Evolutionary conservation across 2,888 invertebrate genomes (phyloP), one percentile per base, ranked within the genome.

Genomic region (Caenorhabditis uteleia): DNA sequence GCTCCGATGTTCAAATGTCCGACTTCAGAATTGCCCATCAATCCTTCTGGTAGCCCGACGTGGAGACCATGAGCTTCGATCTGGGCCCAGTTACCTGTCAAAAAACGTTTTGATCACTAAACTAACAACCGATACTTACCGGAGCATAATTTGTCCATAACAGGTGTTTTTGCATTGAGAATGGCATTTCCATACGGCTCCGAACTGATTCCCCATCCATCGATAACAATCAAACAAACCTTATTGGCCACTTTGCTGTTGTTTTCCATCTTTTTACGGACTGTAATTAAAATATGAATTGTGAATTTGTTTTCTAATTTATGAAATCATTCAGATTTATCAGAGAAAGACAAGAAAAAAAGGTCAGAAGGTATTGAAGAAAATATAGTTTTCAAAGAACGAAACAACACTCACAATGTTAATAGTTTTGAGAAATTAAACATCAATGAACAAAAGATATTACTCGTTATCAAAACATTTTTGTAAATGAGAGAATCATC

Each of bases 11-110:
- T 85, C 74, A 85, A 72, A 68, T 85, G 85, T 16, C 85, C 85
- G 20, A 86, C 85, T 78, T 85, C 85, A 16, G 84, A 84, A 54
- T 85, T 85, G 23, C 85, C 85, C 85, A 85, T 85, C n/a, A 85
- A 77, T 14, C 85, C 85, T 50, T 79, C 84, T 1, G 85, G 85
- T 34, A 85, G 77, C 18, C 85, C 85, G 34, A 85, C 85, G 34
- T 84, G 83, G 44, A 83, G 69, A 1, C 86, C 85, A 33, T 84
- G 84, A 8, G 85, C 85, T 51, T 84, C 84, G 26, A 84, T 75
- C 46, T 77, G 71, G 53, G 78, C 68, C 69, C 80, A 83, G 55
- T 83, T 79, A 10, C 77, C n/a, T n/a, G 70, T 71, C 38, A 16
- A 69, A 25, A 43, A 34, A 1, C 20, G n/a, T 43, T 27, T 12